Evolutionary conservation across 2,113 vertebrate genomes (phyloP), one percentile per base, ranked within the genome.

Genomic region (Ctenodactylus gundi): DNA sequence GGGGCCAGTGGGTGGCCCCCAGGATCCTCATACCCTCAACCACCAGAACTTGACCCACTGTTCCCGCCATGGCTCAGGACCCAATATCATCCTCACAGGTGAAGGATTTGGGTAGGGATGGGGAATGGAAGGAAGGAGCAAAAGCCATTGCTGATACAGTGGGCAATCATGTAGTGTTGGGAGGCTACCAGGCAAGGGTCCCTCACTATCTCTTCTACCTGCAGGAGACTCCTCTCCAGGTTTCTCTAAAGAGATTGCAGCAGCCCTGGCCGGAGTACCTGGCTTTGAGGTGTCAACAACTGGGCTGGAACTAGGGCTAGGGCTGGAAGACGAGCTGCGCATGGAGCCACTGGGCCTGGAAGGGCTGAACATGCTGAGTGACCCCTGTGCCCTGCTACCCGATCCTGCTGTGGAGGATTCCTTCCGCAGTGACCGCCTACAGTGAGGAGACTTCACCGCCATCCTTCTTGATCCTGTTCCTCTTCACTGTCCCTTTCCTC

Each of bases 371-470:
- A 99, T 99, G 99, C 98, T 99, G 92, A 97, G 98, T 0, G 99
- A 99, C n/a, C 98, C 99, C 0, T 99, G 99, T 57, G 98, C 99
- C 75, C 98, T 99, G 95, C 98, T 99, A 53, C 98, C 99, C 0
- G 99, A 99, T 96, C 99, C 99, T 0, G 98, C 99, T 0, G 99
- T 99, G 81, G 99, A 99, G 97, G 99, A 99, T 84, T 99, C 99
- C 17, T 99, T 99, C 98, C 98, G 99, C 57, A 99, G 98, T 0
- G 99, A 99, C 97, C 98, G 99, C 78, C 98, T 99, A 11, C 99
- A 99, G 97, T 99, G 98, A 99, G 78, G 68, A 51, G 87, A 89
- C 97, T 96, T 93, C 9, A 4, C 46, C 75, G 17, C 44, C 68
- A 23, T 44, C 78, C 62, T 70, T 55, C 27, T 36, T 17, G 53